Percentiles rank a stretch among this genome's conserved stretches.
These are phyloP conservation scores for Sebastes matsubarae DNA, from an alignment of 2,797 vertebrate species.

Conservation along the genomic window DNA sequence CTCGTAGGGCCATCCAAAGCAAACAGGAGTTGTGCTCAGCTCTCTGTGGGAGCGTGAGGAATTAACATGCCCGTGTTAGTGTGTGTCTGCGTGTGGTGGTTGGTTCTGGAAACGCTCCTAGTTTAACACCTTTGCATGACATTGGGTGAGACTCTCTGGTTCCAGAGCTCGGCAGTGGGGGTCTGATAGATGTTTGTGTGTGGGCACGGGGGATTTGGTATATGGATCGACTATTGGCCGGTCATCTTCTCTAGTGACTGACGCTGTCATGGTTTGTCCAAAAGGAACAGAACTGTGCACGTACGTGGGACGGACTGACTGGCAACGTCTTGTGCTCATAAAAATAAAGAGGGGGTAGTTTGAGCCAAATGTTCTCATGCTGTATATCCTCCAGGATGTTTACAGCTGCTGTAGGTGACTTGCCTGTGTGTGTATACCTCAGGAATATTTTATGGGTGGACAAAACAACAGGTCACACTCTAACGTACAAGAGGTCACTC, in stretches of 20 bases:
- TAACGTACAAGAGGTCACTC: conserved; percentile 28
- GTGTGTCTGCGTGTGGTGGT: conserved; percentile 59
- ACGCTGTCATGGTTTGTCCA: conserved; percentile 24
- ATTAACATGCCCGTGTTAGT: conserved; percentile 53
- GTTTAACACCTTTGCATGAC: conserved; percentile 75
- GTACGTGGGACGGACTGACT: conserved; percentile 8
- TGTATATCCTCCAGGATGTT: conserved; percentile 49
- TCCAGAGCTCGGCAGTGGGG: conserved; percentile 40
- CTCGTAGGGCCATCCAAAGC: conserved; percentile 69
- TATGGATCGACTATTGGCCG: conserved; percentile 31
- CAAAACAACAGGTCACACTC: conserved; percentile 51
- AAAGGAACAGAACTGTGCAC: conserved; percentile 31
- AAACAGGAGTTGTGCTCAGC: conserved; percentile 71
- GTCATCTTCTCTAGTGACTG: conserved; percentile 11
- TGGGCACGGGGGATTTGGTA: conserved; percentile 17
- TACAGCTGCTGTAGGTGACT: conserved; percentile 34
- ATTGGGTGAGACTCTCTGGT: conserved; percentile 51
- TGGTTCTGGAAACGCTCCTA: conserved; percentile 74
- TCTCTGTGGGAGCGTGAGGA: conserved; percentile 69
- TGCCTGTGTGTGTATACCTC: conserved; percentile 32
- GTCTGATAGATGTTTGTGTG: conserved; percentile 53
- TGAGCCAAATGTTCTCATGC: conserved; percentile 33
- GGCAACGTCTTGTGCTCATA: conserved; percentile 34
- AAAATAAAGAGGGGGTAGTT: conserved; percentile 40
- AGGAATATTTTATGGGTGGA: conserved; percentile 50